These are phyloP conservation scores for Chaenodraco wilsoni DNA, from an alignment of 2,797 vertebrate species.

Conservation along the genomic window DNA sequence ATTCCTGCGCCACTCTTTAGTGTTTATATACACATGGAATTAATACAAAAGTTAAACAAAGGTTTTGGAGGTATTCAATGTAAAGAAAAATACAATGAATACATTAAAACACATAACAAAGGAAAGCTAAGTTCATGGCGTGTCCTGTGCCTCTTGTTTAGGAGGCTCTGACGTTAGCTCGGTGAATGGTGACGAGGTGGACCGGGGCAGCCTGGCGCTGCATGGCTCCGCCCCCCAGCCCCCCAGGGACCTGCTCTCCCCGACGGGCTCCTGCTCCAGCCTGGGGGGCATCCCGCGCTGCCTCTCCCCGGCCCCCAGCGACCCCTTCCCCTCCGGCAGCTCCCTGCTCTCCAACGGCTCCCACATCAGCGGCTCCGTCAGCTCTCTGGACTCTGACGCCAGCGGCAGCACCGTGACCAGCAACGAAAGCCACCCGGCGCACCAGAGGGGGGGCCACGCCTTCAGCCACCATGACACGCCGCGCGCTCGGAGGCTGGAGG, in stretches of 20 bases:
- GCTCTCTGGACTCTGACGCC: slow-evolving; percentile 86
- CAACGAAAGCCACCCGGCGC: slow-evolving; percentile 81
- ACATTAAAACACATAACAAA: not conserved
- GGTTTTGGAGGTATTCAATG: not conserved
- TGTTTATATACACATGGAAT: not conserved
- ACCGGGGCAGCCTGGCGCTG: slow-evolving; percentile 66
- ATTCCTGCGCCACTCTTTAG: too few species aligned
- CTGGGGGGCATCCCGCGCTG: slow-evolving; percentile 84
- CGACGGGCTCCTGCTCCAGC: slow-evolving; percentile 83
- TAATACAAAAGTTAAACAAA: not conserved
- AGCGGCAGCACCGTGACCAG: slow-evolving; percentile 85
- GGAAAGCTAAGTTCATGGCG: not conserved
- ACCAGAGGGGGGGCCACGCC: slow-evolving; percentile 52
- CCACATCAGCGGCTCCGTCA: slow-evolving; percentile 87
- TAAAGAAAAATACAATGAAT: not conserved
- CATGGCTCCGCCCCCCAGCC: slow-evolving; percentile 68
- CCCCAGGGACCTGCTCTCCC: slow-evolving; percentile 78
- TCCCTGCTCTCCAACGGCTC: slow-evolving; percentile 88
- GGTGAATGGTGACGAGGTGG: slow-evolving; percentile 84
- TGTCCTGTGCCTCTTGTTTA: slow-evolving; percentile 36
- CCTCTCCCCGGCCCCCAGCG: slow-evolving; percentile 83
- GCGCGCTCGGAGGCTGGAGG: slow-evolving; percentile 74
- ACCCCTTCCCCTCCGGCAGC: slow-evolving; percentile 87
- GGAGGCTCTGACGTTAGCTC: slow-evolving; percentile 81
- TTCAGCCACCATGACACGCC: slow-evolving; percentile 70